Conservation (phyloP, 2,113 vertebrate genomes). For the Cephalophus harveyi region DNA sequence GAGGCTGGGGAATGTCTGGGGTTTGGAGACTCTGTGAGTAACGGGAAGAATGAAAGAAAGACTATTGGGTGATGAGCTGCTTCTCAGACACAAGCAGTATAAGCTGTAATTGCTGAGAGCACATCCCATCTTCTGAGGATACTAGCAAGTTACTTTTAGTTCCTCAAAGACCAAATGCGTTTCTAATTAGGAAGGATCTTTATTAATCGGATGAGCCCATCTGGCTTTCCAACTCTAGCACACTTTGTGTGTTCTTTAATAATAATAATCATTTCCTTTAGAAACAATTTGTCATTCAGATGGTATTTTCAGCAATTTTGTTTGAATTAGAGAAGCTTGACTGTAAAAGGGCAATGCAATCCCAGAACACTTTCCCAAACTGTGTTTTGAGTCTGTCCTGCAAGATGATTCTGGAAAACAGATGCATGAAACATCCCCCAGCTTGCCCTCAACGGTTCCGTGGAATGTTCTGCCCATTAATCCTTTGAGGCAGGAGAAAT, state of each 20-base stretch:
- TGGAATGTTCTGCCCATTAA: neutral
- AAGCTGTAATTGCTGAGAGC: neutral
- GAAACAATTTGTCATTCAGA: conserved; percentile 30
- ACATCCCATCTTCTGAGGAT: neutral
- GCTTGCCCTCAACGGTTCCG: neutral
- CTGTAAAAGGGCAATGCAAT: neutral
- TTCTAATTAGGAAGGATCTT: neutral
- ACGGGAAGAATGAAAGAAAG: neutral
- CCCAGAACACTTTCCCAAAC: neutral
- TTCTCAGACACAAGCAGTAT: neutral
- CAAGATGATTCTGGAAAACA: neutral
- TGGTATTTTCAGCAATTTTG: conserved; percentile 24
- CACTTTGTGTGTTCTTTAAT: neutral
- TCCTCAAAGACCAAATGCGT: neutral
- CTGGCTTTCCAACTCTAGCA: neutral
- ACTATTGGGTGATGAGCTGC: neutral
- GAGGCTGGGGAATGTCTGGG: neutral
- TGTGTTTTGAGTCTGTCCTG: neutral
- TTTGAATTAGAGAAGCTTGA: neutral
- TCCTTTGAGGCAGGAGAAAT: neutral
- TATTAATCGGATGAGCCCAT: neutral
- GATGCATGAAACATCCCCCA: neutral
- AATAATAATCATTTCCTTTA: neutral
- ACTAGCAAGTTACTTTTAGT: neutral
- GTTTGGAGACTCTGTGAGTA: neutral